phyloP scores from a whole-genome alignment of 2,797 vertebrate species.

The Pteronotus mesoamericanus region DNA sequence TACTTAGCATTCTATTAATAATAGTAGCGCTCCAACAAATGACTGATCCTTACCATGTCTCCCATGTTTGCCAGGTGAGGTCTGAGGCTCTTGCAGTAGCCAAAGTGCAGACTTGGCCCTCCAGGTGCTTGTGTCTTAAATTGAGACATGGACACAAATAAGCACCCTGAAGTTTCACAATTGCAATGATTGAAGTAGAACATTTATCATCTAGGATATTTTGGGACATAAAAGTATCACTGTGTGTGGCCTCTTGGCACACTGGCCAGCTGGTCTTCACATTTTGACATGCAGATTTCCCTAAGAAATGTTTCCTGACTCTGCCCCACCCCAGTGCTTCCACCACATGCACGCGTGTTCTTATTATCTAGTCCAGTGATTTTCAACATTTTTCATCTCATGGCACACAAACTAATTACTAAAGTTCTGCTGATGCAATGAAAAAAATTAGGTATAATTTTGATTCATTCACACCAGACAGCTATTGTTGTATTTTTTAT shows the following conservation, averaged over 20 bases:
- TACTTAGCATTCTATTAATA: conserved; percentile 37
- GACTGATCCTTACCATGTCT: neutral
- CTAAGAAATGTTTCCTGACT: neutral
- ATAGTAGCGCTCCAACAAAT: neutral
- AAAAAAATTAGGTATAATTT: neutral
- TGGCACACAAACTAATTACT: neutral
- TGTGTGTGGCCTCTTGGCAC: neutral
- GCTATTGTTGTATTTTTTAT: too few species aligned
- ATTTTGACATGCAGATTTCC: neutral
- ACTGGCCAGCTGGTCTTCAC: neutral
- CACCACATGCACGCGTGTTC: neutral
- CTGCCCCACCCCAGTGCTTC: neutral
- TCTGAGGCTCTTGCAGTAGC: neutral
- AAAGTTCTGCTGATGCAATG: neutral
- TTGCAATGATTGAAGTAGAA: neutral
- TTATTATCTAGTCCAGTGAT: neutral
- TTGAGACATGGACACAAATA: neutral
- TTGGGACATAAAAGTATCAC: neutral
- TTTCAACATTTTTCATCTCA: neutral
- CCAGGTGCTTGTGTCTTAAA: neutral
- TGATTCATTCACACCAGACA: neutral
- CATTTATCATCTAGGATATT: neutral
- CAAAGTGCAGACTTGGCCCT: neutral
- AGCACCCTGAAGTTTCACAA: neutral
- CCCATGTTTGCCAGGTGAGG: neutral